Evolutionary conservation across 2,797 vertebrate genomes (phyloP), one percentile per base, ranked within the genome.

Genomic region (Diceros bicornis): DNA sequence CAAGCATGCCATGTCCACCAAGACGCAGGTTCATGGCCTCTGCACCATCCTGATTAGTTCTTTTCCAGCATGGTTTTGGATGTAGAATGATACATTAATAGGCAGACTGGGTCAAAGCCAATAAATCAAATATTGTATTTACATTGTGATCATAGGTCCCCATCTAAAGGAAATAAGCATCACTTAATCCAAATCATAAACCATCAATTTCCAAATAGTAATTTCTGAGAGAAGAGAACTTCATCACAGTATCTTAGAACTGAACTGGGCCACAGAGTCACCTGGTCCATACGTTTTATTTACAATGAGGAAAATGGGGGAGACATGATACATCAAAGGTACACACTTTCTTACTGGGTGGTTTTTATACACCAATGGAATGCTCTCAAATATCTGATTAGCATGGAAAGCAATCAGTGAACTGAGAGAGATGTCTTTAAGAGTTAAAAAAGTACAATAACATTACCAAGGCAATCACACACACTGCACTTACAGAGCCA

Each of bases 181-280:
- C 52, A 82, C 21, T 91, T 72, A 88, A 14, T 81, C 52, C 44
- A 95, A 90, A 89, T 77, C 44, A 72, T 52, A 83, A 92, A 44
- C 37, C 47, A 37, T n/a, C 9, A 7, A 25, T 55, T 88, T 94
- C 85, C 69, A 47, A 87, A 75, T 11, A 72, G 21, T 82, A 81
- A 69, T 25, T 91, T 91, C n/a, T 79, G 32, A 79, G 32, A 88
- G 57, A 66, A 92, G 66, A 95, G 59, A 83, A 72, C 8, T 25
- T 96, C 72, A 68, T 29, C 8, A 25, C 18, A 71, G 77, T 17
- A 29, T n/a, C 25, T 50, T 68, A 52, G 29, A 91, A 27, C 10
- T 68, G 32, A 93, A 68, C 57, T 72, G 9, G 12, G 21, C 32
- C 47, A n/a, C 20, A 71, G 16, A 75, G 62, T 90, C 68, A 69